phyloP scores from a whole-genome alignment of 1,140 invertebrate species.

The Parapsyche elsis region DNA sequence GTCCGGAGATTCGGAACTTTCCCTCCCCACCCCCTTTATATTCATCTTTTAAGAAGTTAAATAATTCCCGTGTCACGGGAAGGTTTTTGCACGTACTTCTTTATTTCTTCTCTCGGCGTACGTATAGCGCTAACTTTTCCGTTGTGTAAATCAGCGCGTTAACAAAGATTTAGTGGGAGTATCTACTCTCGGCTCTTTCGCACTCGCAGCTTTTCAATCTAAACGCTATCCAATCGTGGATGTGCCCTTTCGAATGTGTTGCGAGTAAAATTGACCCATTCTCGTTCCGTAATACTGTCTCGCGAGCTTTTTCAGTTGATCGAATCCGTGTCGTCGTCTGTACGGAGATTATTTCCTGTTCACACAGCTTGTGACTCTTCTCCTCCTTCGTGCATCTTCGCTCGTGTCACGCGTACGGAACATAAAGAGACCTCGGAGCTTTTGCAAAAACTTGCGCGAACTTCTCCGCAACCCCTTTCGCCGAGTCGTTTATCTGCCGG shows the following conservation, averaged over 20 bases:
- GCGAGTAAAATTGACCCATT: too few species aligned
- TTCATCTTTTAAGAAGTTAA: constrained; percentile 3
- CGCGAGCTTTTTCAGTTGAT: too few species aligned
- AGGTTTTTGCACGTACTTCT: not conserved
- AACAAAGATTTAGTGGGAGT: constrained; percentile 11
- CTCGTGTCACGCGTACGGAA: not conserved
- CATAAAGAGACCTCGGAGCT: not conserved
- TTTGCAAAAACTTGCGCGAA: constrained; percentile 2
- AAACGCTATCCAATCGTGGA: too few species aligned
- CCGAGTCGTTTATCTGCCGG: constrained; percentile 33
- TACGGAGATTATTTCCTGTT: constrained; percentile 7
- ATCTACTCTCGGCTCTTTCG: not conserved
- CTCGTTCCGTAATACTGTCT: too few species aligned
- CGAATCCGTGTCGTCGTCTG: not conserved
- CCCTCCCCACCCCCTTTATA: not conserved
- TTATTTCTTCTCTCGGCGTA: not conserved
- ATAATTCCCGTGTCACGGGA: constrained; percentile 7
- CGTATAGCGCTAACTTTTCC: not conserved
- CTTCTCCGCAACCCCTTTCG: not conserved
- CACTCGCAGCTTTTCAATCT: not conserved
- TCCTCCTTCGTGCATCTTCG: not conserved
- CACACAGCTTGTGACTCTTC: not conserved
- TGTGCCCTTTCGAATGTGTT: too few species aligned
- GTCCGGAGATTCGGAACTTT: not conserved
- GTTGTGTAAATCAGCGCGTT: not conserved